Evolutionary conservation across 1,140 invertebrate species (phyloP), one percentile per base, ranked within the genome.

Genomic region (Latrodectus geometricus): DNA sequence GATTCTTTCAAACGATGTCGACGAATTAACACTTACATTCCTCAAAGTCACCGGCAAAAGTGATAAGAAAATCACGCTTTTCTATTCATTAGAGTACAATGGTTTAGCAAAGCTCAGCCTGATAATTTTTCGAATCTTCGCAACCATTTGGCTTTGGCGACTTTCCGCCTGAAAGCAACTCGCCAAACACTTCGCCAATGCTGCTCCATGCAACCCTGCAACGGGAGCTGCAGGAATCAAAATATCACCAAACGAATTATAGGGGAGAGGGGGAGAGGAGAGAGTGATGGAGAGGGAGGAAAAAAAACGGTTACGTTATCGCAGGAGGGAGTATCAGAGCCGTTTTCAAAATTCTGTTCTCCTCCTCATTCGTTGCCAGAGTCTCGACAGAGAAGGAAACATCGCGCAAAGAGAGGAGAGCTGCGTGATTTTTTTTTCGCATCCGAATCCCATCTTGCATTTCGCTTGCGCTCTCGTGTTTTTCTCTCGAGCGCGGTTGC

Each of bases 211-310:
- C 69, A 81, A 81, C 79, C 79, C 66, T 81, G 49, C 8, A 81
- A 72, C 79, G 8, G 79, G 79, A 81, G 79, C 68, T 56, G 15
- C 50, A 17, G n/a, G 21, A 81, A 81, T 70, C 79, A 70, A 56
- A 81, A 81, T 54, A 79, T 50, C 48, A 68, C 61, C 15, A 81
- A 81, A 79, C 20, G 48, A 68, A 70, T 17, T 17, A 14, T 23
- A 9, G 66, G 7, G 78, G 35, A 52, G 35, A 52, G 66, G 20
- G 65, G 20, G 48, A 69, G 50, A 65, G 49, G 68, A 8, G n/a
- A 69, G 68, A n/a, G 35, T 35, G 8, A 48, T n/a, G 21, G n/a
- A 17, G 52, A 77, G 50, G 52, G 52, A 77, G 48, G 49, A 61
- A 14, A 66, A 20, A 78, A 66, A 68, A 49, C 56, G 23, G 23